These are phyloP conservation scores for Olivierus martensii DNA, from an alignment of 1,140 invertebrate genomes.

Conservation along the genomic window DNA sequence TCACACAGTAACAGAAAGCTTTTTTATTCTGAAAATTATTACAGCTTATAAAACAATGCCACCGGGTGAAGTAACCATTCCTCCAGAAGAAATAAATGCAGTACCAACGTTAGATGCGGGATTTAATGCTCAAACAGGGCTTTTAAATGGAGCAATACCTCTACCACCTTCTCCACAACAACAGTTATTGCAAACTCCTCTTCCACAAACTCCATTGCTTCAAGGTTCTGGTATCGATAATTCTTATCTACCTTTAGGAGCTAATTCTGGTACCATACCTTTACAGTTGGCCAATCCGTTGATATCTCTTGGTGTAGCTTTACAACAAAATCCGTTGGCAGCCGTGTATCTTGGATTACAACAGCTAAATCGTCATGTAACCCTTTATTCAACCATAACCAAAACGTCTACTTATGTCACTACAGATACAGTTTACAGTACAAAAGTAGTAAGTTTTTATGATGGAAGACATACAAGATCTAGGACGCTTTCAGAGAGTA, in stretches of 20 bases:
- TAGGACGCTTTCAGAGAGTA: constrained; percentile 22
- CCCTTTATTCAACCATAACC: constrained; percentile 20
- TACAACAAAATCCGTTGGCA: constrained; percentile 23
- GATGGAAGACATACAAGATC: constrained; percentile 24
- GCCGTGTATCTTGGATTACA: constrained; percentile 23
- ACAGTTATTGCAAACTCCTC: constrained; percentile 9
- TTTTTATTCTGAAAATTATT: constrained; percentile 24
- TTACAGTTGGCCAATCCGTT: constrained; percentile 20
- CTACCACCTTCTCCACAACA: constrained; percentile 6
- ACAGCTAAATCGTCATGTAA: constrained; percentile 19
- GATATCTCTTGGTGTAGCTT: constrained; percentile 19
- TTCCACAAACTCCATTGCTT: constrained; percentile 12
- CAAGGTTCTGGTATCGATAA: constrained; percentile 14
- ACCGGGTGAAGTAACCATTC: constrained; percentile 13
- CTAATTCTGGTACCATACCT: constrained; percentile 20
- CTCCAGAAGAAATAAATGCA: constrained; percentile 17
- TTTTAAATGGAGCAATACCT: constrained; percentile 2
- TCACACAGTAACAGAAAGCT: constrained; percentile 24
- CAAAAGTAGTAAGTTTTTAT: constrained; percentile 26
- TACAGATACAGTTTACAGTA: constrained; percentile 25
- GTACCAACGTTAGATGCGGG: constrained; percentile 3
- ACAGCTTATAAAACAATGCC: constrained; percentile 24
- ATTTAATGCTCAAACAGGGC: background rate
- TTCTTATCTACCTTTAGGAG: constrained; percentile 31
- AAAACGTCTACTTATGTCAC: constrained; percentile 20